These are phyloP conservation scores for Mustela lutreola DNA, from an alignment of 2,113 vertebrate species.

Conservation along the genomic window DNA sequence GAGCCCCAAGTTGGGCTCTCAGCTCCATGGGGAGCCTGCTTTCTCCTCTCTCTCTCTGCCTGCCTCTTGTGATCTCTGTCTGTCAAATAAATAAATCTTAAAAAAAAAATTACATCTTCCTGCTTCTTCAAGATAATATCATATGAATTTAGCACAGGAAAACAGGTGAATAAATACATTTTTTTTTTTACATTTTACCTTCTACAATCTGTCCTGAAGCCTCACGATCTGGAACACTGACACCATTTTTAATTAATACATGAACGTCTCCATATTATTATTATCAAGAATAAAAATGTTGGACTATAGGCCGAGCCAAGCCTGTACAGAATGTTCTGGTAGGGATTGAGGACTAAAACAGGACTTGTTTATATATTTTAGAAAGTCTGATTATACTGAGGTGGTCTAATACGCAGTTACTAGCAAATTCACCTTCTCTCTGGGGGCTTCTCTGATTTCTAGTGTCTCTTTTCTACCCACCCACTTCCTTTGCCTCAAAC, in stretches of 20 bases:
- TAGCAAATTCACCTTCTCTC: background rate
- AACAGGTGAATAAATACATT: background rate
- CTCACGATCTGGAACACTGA: background rate
- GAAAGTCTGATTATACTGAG: background rate
- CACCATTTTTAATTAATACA: constrained; percentile 59
- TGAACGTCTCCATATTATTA: constrained; percentile 20
- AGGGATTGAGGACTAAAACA: constrained; percentile 6
- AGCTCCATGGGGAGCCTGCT: too few species aligned
- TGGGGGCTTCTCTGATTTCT: background rate
- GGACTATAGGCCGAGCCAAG: background rate
- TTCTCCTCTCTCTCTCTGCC: too few species aligned
- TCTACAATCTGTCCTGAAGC: constrained; percentile 27
- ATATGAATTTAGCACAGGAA: constrained; percentile 51
- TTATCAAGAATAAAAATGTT: constrained; percentile 55
- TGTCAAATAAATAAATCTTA: too few species aligned
- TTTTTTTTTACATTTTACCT: background rate
- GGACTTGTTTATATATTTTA: constrained; percentile 29
- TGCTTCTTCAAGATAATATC: constrained; percentile 10
- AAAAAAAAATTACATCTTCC: constrained; percentile 1
- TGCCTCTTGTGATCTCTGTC: too few species aligned
- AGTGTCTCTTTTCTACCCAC: background rate
- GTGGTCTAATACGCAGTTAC: background rate
- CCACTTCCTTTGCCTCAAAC: background rate
- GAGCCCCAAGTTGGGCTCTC: too few species aligned
- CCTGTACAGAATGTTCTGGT: background rate